These are phyloP conservation scores for Drymonia ruficornis DNA, from an alignment of 2,888 invertebrate genomes.

Conservation along the genomic window DNA sequence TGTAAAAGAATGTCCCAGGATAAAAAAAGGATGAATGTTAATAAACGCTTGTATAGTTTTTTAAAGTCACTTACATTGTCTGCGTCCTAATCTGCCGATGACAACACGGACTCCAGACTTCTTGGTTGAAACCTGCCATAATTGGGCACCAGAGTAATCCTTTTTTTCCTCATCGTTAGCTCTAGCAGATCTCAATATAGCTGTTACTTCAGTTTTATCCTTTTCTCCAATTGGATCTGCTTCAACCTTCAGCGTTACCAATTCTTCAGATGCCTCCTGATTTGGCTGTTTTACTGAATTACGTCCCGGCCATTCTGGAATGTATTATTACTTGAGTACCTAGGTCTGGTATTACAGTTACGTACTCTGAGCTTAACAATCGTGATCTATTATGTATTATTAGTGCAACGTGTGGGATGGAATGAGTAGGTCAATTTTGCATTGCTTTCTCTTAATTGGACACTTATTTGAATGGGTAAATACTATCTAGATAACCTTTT, in stretches of 20 bases:
- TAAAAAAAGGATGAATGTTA: no score
- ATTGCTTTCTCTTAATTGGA: background rate
- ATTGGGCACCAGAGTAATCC: conserved; percentile 90
- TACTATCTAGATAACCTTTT: conserved; percentile 17
- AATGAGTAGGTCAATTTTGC: background rate
- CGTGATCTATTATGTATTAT: conserved; percentile 23
- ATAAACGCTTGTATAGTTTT: no score
- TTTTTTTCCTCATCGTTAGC: conserved; percentile 61
- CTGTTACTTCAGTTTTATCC: background rate
- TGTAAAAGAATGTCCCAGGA: no score
- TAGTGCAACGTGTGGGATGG: background rate
- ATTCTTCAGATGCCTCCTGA: conserved; percentile 33
- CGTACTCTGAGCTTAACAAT: conserved; percentile 14
- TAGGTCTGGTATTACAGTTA: conserved; percentile 16
- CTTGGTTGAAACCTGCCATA: conserved; percentile 87
- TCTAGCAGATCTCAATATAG: conserved; percentile 38
- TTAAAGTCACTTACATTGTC: conserved; percentile 64
- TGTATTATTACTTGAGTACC: conserved; percentile 17
- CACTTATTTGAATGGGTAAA: conserved; percentile 20
- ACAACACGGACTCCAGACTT: conserved; percentile 72
- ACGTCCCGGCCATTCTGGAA: conserved; percentile 69
- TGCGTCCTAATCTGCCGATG: conserved; percentile 61
- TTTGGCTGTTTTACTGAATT: conserved; percentile 70
- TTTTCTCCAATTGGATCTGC: conserved; percentile 23
- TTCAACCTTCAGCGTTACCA: conserved; percentile 23